Conservation (phyloP, 2,113 vertebrate species). For the Hemiscyllium ocellatum region DNA sequence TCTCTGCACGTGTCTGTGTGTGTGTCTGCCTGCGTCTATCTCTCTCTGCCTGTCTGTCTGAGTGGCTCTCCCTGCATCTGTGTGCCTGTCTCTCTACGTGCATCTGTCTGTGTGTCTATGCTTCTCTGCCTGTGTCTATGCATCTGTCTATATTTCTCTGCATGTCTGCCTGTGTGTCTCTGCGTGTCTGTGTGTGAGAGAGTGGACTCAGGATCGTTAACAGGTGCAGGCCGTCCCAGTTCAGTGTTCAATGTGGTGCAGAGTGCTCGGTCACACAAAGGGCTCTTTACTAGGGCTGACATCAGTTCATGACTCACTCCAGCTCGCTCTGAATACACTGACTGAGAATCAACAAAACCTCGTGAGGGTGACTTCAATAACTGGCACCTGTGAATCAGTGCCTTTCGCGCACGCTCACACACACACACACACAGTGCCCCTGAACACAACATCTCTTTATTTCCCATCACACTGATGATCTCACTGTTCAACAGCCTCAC, state of each 20-base stretch:
- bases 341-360: not conserved
- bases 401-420: not conserved
- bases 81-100: too few relatives aligned
- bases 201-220: not conserved
- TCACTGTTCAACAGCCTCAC: not conserved
- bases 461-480: not conserved
- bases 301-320: not conserved
- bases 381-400: constrained; percentile 6
- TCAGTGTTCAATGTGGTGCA: not conserved
- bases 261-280: not conserved
- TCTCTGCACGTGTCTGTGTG: too few relatives aligned
- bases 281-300: not conserved
- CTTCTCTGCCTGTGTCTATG: too few relatives aligned
- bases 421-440: not conserved
- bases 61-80: too few relatives aligned
- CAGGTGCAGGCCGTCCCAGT: not conserved
- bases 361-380: not conserved
- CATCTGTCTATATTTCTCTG: too few relatives aligned
- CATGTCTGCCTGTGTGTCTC: too few relatives aligned
- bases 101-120: too few relatives aligned
- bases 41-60: too few relatives aligned
- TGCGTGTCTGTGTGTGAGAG: too few relatives aligned
- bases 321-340: not conserved
- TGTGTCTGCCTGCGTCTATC: too few relatives aligned
- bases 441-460: not conserved